Evolutionary conservation across 2,888 invertebrate genomes (phyloP).

Genomic region (Lordiphosa fenestrarum): DNA sequence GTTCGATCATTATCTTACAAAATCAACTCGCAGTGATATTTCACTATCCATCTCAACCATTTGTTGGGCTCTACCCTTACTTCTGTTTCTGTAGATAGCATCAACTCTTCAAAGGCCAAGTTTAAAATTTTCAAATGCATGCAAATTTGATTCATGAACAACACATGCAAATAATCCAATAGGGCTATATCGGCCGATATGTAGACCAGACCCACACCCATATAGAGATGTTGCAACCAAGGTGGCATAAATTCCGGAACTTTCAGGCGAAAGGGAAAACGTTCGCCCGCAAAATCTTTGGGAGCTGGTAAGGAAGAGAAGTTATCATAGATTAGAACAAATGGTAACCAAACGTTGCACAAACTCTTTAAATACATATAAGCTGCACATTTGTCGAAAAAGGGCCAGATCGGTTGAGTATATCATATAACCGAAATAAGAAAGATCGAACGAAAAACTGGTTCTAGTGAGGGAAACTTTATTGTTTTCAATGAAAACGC

Average conservation of each 20-base stretch:
- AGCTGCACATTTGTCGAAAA: too few relatives aligned
- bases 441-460: too few relatives aligned
- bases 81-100: background rate
- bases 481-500: too few relatives aligned
- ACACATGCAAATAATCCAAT: constrained; percentile 52
- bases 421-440: too few relatives aligned
- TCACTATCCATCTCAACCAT: constrained; percentile 29
- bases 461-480: too few relatives aligned
- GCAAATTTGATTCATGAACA: constrained; percentile 55
- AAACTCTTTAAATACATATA: too few relatives aligned
- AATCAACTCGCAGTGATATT: constrained; percentile 47
- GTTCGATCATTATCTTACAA: constrained; percentile 21
- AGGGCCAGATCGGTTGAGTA: too few relatives aligned
- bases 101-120: constrained; percentile 46
- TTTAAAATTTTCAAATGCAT: constrained; percentile 54
- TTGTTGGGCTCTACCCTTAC: constrained; percentile 1
- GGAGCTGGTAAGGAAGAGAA: constrained; percentile 37
- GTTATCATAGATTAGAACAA: too few relatives aligned
- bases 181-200: constrained; percentile 49
- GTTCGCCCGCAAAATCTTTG: constrained; percentile 31
- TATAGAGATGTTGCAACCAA: constrained; percentile 37
- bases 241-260: constrained; percentile 43
- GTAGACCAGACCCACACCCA: constrained; percentile 37
- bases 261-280: constrained; percentile 47
- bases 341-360: too few relatives aligned